phyloP scores from a whole-genome alignment of 23 tunicate species.

The Clavelina lepadiformis region DNA sequence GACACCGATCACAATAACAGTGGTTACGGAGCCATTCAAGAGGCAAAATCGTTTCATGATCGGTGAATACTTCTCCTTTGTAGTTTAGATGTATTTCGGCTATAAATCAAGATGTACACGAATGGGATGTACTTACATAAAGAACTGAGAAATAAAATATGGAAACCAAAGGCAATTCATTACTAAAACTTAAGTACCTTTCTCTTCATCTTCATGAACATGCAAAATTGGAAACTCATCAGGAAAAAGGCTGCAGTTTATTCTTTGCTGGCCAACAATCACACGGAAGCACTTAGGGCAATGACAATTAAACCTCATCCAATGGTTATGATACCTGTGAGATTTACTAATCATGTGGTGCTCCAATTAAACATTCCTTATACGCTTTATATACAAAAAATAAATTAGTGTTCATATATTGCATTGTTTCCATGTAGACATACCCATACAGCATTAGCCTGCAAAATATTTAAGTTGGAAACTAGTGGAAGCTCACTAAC shows the following conservation, averaged over 20 bases:
- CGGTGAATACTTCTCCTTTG: conserved; percentile 1
- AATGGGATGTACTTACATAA: neutral
- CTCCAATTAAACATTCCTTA: no score
- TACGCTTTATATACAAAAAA: no score
- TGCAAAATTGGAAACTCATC: conserved; percentile 8
- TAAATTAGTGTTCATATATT: no score
- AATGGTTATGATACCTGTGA: conserved; percentile 35
- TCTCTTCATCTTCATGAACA: no score
- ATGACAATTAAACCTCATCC: conserved; percentile 52
- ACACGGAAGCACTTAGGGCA: conserved; percentile 22
- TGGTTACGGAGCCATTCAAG: conserved; percentile 21
- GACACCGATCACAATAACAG: conserved; percentile 27
- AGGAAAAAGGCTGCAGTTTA: conserved; percentile 25
- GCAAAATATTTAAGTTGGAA: no score
- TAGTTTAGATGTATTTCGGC: neutral
- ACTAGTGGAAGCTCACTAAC: no score
- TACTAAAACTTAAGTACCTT: no score
- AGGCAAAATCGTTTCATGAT: conserved; percentile 29
- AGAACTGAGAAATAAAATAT: neutral
- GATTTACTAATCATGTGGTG: no score
- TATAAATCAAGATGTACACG: neutral
- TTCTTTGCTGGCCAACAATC: conserved; percentile 15
- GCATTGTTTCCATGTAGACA: no score
- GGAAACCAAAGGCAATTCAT: no score
- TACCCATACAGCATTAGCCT: no score